These are phyloP conservation scores for Drosophila stalkeri DNA, from an alignment of 2,888 invertebrate genomes.

Conservation along the genomic window DNA sequence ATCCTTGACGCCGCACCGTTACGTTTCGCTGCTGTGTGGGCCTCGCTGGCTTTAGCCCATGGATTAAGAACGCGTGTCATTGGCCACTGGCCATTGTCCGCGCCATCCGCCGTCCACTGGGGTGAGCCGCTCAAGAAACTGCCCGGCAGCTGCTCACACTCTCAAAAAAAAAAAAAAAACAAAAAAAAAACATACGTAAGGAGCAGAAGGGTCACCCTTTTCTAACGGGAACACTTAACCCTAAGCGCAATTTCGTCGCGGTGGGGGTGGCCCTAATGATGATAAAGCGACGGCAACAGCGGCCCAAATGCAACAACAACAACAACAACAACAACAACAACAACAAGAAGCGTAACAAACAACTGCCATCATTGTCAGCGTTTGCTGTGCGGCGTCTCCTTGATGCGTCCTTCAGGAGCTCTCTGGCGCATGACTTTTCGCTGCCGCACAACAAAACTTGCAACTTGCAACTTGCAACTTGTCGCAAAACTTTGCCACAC, in stretches of 20 bases:
- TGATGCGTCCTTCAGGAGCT: constrained; percentile 83
- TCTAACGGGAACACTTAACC: constrained; percentile 80
- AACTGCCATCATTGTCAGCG: constrained; percentile 63
- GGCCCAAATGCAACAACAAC: constrained; percentile 38
- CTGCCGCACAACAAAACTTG: constrained; percentile 53
- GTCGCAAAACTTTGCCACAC: constrained; percentile 65
- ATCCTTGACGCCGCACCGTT: constrained; percentile 61
- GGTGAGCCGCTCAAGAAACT: constrained; percentile 29
- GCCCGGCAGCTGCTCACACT: constrained; percentile 50
- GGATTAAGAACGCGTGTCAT: constrained; percentile 68
- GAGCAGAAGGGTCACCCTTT: constrained; percentile 22
- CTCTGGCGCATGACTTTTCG: constrained; percentile 80
- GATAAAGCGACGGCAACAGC: constrained; percentile 63
- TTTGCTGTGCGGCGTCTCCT: constrained; percentile 71
- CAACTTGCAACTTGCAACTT: constrained; percentile 63
- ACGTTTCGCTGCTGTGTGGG: constrained; percentile 35
- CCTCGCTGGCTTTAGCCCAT: constrained; percentile 41
- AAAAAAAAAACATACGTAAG: not conserved
- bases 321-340: constrained; percentile 15
- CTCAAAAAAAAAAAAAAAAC: not conserved
- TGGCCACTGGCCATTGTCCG: constrained; percentile 23
- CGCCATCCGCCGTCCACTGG: not conserved
- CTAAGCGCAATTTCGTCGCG: constrained; percentile 65
- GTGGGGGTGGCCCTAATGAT: constrained; percentile 71
- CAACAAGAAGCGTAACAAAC: constrained; percentile 55